Evolutionary conservation across 2,797 vertebrate genomes (phyloP).

Genomic region (Brachyalestes nurse): DNA sequence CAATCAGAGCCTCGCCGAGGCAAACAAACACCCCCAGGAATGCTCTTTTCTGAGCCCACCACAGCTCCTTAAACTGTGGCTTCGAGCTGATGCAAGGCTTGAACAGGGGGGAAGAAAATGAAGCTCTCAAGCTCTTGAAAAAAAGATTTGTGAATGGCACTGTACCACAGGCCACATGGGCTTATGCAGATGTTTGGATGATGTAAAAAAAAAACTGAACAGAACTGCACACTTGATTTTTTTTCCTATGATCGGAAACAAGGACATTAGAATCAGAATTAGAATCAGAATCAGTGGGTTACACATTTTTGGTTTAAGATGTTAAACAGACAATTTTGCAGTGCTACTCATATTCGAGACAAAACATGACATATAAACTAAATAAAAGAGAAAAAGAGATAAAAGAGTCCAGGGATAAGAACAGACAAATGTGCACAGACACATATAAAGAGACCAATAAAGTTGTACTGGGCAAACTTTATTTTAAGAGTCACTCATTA

Average conservation of each 20-base stretch:
- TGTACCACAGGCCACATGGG: background rate
- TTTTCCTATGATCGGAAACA: background rate
- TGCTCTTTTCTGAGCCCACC: constrained; percentile 46
- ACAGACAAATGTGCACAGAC: too few relatives aligned
- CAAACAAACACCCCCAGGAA: constrained; percentile 56
- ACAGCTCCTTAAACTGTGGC: background rate
- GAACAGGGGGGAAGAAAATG: background rate
- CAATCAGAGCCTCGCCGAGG: constrained; percentile 52
- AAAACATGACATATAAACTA: too few relatives aligned
- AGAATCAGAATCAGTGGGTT: too few relatives aligned
- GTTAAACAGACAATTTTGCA: too few relatives aligned
- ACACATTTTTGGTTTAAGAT: too few relatives aligned
- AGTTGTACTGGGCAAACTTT: too few relatives aligned
- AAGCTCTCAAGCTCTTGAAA: background rate
- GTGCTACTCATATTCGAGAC: too few relatives aligned
- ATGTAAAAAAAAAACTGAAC: background rate
- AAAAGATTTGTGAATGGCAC: background rate
- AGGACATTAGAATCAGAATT: too few relatives aligned
- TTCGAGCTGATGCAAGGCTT: constrained; percentile 11
- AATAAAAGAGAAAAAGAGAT: too few relatives aligned
- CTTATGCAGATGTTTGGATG: background rate
- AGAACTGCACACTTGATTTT: background rate
- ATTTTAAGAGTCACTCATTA: too few relatives aligned
- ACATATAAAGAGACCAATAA: too few relatives aligned
- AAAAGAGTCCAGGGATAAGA: too few relatives aligned